These are phyloP conservation scores for Scaptomyza graminum DNA, from an alignment of 1,140 invertebrate genomes.

Conservation along the genomic window DNA sequence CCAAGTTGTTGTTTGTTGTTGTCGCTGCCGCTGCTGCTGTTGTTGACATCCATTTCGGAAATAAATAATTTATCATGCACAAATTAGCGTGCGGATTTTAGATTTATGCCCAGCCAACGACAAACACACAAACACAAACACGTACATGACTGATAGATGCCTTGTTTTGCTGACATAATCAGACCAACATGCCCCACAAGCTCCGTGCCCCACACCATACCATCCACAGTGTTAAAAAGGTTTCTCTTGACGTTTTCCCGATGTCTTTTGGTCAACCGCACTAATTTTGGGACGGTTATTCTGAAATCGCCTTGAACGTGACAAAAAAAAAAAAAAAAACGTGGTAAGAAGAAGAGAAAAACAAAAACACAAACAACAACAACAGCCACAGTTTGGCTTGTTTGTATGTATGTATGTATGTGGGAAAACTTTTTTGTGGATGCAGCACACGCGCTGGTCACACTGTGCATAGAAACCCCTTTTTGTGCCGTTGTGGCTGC, in stretches of 20 bases:
- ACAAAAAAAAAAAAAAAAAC: slow-evolving; percentile 35
- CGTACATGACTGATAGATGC: slow-evolving; percentile 63
- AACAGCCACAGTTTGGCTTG: slow-evolving; percentile 16
- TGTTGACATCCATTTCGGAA: slow-evolving; percentile 61
- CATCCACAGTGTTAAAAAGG: slow-evolving; percentile 50
- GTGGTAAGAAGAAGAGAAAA: slow-evolving; percentile 26
- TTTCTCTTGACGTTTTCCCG: slow-evolving; percentile 42
- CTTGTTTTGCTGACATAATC: slow-evolving; percentile 49
- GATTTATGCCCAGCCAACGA: slow-evolving; percentile 50
- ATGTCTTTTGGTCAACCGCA: slow-evolving; percentile 59
- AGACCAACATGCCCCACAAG: not conserved
- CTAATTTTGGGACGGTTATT: slow-evolving; percentile 62
- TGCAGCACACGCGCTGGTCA: slow-evolving; percentile 24
- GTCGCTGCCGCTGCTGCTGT: slow-evolving; percentile 26
- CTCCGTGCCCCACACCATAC: not conserved
- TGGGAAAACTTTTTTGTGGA: too few species aligned
- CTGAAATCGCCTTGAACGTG: slow-evolving; percentile 34
- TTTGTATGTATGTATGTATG: too few species aligned
- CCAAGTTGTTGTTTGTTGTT: slow-evolving; percentile 27
- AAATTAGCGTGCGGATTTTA: slow-evolving; percentile 78
- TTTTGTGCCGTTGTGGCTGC: slow-evolving; percentile 35
- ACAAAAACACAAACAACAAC: slow-evolving; percentile 30
- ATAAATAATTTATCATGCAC: slow-evolving; percentile 83
- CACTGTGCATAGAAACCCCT: not conserved
- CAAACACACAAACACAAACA: slow-evolving; percentile 7